phyloP scores from a whole-genome alignment of 2,888 invertebrate species.

The Euspilapteryx auroguttella region DNA sequence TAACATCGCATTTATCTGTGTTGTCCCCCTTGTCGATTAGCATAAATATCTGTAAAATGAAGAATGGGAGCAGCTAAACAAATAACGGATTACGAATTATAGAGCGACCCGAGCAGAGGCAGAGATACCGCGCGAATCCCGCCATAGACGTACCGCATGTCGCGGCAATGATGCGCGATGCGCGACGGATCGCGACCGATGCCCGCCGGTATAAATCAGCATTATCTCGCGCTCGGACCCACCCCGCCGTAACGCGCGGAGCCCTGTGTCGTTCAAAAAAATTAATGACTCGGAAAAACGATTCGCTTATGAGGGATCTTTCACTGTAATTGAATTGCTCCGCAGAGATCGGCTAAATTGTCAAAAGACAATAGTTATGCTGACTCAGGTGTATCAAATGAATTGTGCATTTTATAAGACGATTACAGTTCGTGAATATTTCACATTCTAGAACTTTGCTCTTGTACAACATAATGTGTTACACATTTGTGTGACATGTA shows the following conservation, averaged over 20 bases:
- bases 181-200: conserved; percentile 55
- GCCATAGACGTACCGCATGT: conserved; percentile 25
- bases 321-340: conserved; percentile 60
- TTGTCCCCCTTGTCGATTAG: conserved; percentile 46
- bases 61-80: conserved; percentile 28
- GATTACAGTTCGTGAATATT: no score
- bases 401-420: conserved; percentile 7
- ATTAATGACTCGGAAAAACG: conserved; percentile 62
- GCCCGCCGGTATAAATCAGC: conserved; percentile 56
- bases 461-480: no score
- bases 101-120: no score
- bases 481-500: no score
- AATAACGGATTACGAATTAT: no score
- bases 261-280: conserved; percentile 59
- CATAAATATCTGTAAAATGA: conserved; percentile 59
- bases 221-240: conserved; percentile 54
- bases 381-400: conserved; percentile 19
- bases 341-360: conserved; percentile 45
- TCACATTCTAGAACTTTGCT: no score
- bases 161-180: conserved; percentile 35
- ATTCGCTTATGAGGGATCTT: conserved; percentile 63
- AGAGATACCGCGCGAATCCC: conserved; percentile 23
- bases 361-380: conserved; percentile 25
- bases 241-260: conserved; percentile 49
- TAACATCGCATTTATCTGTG: conserved; percentile 27